A percentile compares a stretch with the other conserved stretches of the same genome.
phyloP scores from a whole-genome alignment of 2,113 vertebrate genomes.

The Pseudolaguvia tuberculata region DNA sequence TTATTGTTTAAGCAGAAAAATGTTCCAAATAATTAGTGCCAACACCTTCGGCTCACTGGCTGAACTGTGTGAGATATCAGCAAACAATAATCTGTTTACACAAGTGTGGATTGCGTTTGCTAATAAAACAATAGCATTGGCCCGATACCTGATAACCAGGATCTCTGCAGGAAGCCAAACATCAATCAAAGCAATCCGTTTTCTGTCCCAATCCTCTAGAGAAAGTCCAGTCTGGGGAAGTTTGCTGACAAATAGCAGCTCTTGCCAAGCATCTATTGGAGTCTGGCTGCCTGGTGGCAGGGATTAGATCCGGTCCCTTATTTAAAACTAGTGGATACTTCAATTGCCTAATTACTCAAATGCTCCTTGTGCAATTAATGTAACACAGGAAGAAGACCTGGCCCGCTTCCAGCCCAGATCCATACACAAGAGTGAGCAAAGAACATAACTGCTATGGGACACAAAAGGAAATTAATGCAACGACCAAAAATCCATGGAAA shows the following conservation, averaged over 20 bases:
- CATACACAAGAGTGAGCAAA: not conserved
- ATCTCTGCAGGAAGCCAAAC: slow-evolving; percentile 3
- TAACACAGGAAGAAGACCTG: slow-evolving; percentile 32
- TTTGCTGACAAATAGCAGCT: slow-evolving; percentile 7
- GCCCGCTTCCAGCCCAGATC: slow-evolving; percentile 40
- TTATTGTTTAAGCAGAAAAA: not conserved
- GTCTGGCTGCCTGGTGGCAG: slow-evolving; percentile 41
- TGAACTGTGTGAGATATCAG: slow-evolving; percentile 4
- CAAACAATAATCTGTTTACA: slow-evolving; percentile 9
- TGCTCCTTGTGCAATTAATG: slow-evolving; percentile 44
- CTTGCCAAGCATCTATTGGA: slow-evolving; percentile 42
- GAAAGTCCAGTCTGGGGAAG: slow-evolving; percentile 10
- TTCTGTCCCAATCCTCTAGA: slow-evolving; percentile 26
- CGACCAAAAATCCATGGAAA: slow-evolving; percentile 5
- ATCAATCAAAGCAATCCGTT: slow-evolving; percentile 36
- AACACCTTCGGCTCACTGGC: not conserved
- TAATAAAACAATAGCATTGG: slow-evolving; percentile 15
- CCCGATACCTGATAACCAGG: slow-evolving; percentile 35
- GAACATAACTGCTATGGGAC: slow-evolving; percentile 26
- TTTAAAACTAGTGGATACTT: slow-evolving; percentile 50
- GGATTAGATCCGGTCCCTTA: slow-evolving; percentile 47
- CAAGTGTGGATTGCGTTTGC: slow-evolving; percentile 10
- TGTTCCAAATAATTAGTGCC: not conserved
- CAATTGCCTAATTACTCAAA: slow-evolving; percentile 54
- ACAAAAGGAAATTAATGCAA: slow-evolving; percentile 25